Conservation (phyloP, 1,140 invertebrate genomes). For the Psix sp. region DNA sequence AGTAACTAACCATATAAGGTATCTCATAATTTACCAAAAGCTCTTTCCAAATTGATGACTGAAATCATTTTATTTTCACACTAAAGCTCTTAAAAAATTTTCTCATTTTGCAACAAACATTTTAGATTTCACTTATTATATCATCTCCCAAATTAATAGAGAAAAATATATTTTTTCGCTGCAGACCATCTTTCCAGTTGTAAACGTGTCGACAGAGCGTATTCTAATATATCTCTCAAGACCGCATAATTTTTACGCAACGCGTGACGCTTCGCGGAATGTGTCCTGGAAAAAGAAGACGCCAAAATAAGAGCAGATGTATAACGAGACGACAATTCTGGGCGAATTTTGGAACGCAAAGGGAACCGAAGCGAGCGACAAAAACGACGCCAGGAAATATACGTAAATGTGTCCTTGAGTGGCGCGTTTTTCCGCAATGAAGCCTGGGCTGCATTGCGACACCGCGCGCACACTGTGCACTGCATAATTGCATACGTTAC, state of each 20-base stretch:
- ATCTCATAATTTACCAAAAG: too few species aligned
- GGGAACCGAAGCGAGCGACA: neutral
- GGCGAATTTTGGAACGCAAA: constrained; percentile 4
- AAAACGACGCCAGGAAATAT: constrained; percentile 12
- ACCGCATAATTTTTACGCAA: constrained; percentile 15
- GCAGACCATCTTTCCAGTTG: neutral
- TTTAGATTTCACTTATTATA: too few species aligned
- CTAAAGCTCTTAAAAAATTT: too few species aligned
- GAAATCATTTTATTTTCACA: too few species aligned
- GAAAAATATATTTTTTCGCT: constrained; percentile 1
- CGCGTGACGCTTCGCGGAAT: constrained; percentile 1
- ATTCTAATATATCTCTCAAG: constrained; percentile 13
- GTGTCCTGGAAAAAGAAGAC: neutral
- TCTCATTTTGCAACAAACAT: too few species aligned
- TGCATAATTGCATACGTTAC: constrained; percentile 60
- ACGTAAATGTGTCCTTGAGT: constrained; percentile 16
- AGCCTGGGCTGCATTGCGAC: constrained; percentile 38
- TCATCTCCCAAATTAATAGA: too few species aligned
- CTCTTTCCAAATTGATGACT: too few species aligned
- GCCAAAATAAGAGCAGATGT: neutral
- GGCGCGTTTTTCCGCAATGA: constrained; percentile 27
- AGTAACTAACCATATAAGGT: too few species aligned
- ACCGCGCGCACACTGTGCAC: constrained; percentile 25
- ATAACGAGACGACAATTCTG: constrained; percentile 3
- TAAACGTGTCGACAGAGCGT: constrained; percentile 8